Conservation (phyloP, 2,888 invertebrate species). For the Morpho deidamia region DNA sequence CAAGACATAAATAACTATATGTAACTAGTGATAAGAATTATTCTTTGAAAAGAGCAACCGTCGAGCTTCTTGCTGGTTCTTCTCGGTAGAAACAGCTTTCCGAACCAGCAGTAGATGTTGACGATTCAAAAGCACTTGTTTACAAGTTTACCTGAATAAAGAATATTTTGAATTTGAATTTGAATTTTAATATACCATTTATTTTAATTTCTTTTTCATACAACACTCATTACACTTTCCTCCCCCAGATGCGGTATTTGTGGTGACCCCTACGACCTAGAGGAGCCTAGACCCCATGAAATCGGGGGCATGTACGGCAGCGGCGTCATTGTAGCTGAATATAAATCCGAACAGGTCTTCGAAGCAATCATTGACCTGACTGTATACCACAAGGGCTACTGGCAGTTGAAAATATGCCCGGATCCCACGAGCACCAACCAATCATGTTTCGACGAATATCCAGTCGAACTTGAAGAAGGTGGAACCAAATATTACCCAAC, state of each 20-base stretch:
- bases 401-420: conserved; percentile 88
- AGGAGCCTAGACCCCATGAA: conserved; percentile 85
- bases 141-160: too few relatives aligned
- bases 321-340: conserved; percentile 85
- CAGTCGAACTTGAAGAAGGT: conserved; percentile 76
- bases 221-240: too few relatives aligned
- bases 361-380: conserved; percentile 87
- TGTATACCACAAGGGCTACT: conserved; percentile 91
- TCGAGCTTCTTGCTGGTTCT: too few relatives aligned
- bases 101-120: too few relatives aligned
- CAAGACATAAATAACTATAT: too few relatives aligned
- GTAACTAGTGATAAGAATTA: too few relatives aligned
- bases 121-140: too few relatives aligned
- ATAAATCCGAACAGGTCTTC: conserved; percentile 81
- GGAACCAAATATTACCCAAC: conserved; percentile 83
- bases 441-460: conserved; percentile 84
- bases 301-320: conserved; percentile 88
- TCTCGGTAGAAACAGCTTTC: too few relatives aligned
- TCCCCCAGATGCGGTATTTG: conserved; percentile 84
- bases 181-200: too few relatives aligned
- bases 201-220: too few relatives aligned
- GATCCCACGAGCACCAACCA: conserved; percentile 82
- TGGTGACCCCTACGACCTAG: conserved; percentile 87
- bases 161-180: too few relatives aligned
- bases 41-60: too few relatives aligned